Evolutionary conservation across 2,113 vertebrate species (phyloP).

Genomic region (Neopipo cinnamomea): DNA sequence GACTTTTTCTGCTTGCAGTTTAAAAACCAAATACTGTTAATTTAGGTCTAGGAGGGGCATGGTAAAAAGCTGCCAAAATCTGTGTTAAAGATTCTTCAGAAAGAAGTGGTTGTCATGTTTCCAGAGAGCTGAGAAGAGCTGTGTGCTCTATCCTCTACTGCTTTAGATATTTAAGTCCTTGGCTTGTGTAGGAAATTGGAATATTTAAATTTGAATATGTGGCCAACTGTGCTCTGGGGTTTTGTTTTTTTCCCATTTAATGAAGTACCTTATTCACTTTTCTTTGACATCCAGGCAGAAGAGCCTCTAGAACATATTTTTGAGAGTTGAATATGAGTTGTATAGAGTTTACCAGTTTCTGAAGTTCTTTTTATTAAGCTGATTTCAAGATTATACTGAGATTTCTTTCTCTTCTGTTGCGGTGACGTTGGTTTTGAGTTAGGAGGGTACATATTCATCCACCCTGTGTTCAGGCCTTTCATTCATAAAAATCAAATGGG

Average conservation of each 20-base stretch:
- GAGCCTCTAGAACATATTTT: not conserved
- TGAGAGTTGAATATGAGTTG: not conserved
- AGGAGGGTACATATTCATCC: not conserved
- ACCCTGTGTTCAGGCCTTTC: not conserved
- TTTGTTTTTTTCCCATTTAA: constrained; percentile 28
- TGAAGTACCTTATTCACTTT: not conserved
- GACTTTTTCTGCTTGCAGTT: constrained; percentile 20
- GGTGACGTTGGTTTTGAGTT: not conserved
- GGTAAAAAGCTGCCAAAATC: constrained; percentile 26
- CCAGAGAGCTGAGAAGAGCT: constrained; percentile 19
- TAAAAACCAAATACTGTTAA: constrained; percentile 15
- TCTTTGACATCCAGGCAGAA: constrained; percentile 11
- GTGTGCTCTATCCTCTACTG: not conserved
- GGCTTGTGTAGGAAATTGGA: constrained; percentile 10
- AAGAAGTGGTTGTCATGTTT: constrained; percentile 22
- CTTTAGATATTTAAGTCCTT: constrained; percentile 35
- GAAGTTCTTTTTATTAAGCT: not conserved
- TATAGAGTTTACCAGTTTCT: not conserved
- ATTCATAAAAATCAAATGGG: not conserved
- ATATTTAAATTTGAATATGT: constrained; percentile 1
- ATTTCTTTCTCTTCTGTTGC: not conserved
- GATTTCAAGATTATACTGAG: not conserved
- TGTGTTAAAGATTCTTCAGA: not conserved
- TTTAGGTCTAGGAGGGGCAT: not conserved
- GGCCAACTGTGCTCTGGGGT: constrained; percentile 18